Evolutionary conservation across 2,888 invertebrate species (phyloP).

Genomic region (Augiades crinisus): DNA sequence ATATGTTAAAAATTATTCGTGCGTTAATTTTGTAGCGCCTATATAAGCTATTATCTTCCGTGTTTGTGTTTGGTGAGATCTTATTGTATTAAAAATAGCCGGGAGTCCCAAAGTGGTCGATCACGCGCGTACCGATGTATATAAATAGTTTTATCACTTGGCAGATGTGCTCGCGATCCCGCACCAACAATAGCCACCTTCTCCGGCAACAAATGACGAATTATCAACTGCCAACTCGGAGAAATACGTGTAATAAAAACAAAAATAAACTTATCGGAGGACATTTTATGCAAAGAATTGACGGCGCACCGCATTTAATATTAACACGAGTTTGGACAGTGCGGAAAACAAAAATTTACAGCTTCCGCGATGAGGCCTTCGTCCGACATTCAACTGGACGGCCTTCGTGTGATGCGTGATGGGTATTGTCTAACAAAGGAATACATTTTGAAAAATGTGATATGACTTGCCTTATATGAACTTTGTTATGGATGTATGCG

Average conservation of each 20-base stretch:
- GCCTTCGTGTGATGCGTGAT: slow-evolving; percentile 39
- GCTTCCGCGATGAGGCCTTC: slow-evolving; percentile 53
- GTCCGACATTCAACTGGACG: slow-evolving; percentile 37
- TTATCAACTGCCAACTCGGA: slow-evolving; percentile 40
- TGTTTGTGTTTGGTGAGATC: slow-evolving; percentile 48
- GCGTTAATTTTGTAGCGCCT: neutral
- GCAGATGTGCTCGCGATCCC: slow-evolving; percentile 59
- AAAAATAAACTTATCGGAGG: slow-evolving; percentile 43
- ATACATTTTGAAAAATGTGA: slow-evolving; percentile 19
- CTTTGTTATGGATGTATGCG: neutral
- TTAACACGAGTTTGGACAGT: slow-evolving; percentile 43
- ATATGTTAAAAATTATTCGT: too few relatives aligned
- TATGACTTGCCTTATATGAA: neutral
- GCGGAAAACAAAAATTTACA: slow-evolving; percentile 51
- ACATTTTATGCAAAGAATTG: slow-evolving; percentile 40
- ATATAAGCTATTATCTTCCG: slow-evolving; percentile 41
- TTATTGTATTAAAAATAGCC: slow-evolving; percentile 64
- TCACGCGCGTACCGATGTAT: slow-evolving; percentile 71
- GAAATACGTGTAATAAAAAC: slow-evolving; percentile 34
- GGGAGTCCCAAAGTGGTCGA: slow-evolving; percentile 58
- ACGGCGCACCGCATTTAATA: slow-evolving; percentile 40
- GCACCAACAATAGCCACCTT: slow-evolving; percentile 52
- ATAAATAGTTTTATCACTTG: slow-evolving; percentile 74
- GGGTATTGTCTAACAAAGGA: slow-evolving; percentile 40
- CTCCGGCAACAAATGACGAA: slow-evolving; percentile 52